Conservation (phyloP, 1,140 invertebrate genomes). For the Drosophila trapezifrons region DNA sequence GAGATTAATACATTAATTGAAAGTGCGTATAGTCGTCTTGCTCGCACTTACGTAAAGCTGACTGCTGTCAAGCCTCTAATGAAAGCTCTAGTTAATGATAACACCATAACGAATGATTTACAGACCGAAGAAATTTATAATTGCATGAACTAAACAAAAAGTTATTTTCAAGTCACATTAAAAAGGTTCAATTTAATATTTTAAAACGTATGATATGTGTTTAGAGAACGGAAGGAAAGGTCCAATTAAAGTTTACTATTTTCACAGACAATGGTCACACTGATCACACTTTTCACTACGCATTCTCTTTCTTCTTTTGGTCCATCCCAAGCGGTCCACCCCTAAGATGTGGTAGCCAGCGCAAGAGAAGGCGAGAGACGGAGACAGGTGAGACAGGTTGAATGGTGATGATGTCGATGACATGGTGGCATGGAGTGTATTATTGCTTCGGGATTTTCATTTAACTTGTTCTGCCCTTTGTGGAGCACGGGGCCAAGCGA, state of each 20-base stretch:
- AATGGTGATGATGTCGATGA: conserved; percentile 17
- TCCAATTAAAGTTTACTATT: too few species aligned
- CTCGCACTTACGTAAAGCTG: too few species aligned
- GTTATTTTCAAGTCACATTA: too few species aligned
- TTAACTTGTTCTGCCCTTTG: conserved; percentile 1
- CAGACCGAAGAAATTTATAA: too few species aligned
- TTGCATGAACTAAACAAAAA: background rate
- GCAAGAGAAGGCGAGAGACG: conserved; percentile 13
- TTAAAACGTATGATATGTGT: too few species aligned
- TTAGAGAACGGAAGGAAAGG: too few species aligned
- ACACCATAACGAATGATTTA: background rate
- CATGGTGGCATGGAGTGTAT: conserved; percentile 12
- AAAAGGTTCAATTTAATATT: too few species aligned
- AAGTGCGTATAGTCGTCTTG: too few species aligned
- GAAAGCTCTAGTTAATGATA: too few species aligned
- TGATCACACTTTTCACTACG: background rate
- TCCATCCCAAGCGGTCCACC: conserved; percentile 11
- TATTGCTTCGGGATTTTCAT: conserved; percentile 13
- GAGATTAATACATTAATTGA: too few species aligned
- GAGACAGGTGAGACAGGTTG: conserved; percentile 22
- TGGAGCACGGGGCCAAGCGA: conserved; percentile 32
- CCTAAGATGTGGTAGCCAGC: conserved; percentile 10
- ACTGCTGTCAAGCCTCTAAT: too few species aligned
- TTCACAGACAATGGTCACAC: too few species aligned
- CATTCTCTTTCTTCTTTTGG: background rate